A percentile compares a stretch with the other conserved stretches of the same genome.
Conservation (phyloP, 1,140 invertebrate genomes). For the Anoplolepis gracilipes region DNA sequence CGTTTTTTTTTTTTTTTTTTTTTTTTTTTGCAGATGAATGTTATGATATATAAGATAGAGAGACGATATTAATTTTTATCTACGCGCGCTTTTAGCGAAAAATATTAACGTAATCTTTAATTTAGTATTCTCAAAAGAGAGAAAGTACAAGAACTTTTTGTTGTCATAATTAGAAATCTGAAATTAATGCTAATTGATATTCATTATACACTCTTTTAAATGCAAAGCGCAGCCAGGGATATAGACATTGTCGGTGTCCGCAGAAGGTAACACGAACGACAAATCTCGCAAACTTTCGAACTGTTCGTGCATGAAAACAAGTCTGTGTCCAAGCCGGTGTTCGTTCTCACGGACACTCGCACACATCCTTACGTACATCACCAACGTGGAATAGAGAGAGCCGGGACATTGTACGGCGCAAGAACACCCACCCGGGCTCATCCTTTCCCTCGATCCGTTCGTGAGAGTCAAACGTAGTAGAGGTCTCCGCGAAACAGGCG, state of each 20-base stretch:
- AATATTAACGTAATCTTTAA: conserved; percentile 38
- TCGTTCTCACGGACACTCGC: conserved; percentile 33
- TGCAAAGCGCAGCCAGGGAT: background rate
- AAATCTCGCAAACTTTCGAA: conserved; percentile 50
- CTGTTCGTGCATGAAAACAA: conserved; percentile 53
- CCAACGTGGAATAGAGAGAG: conserved; percentile 29
- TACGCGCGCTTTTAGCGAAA: background rate
- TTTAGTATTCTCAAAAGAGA: conserved; percentile 18
- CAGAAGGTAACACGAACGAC: conserved; percentile 23
- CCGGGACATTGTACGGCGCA: conserved; percentile 61
- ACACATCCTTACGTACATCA: background rate
- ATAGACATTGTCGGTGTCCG: conserved; percentile 7
- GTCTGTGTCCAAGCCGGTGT: conserved; percentile 19
- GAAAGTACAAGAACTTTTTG: background rate
- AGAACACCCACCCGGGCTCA: conserved; percentile 40
- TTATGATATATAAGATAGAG: conserved; percentile 18
- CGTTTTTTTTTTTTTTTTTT: no score
- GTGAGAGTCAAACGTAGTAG: conserved; percentile 59
- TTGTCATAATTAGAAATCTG: conserved; percentile 3
- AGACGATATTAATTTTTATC: conserved; percentile 30
- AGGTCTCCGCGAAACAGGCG: conserved; percentile 75
- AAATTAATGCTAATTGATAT: conserved; percentile 20
- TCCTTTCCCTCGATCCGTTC: background rate
- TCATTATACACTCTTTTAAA: conserved; percentile 13
- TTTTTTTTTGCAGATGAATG: conserved; percentile 56